Conservation (phyloP, 2,113 vertebrate genomes). For the Turdus rufiventris region DNA sequence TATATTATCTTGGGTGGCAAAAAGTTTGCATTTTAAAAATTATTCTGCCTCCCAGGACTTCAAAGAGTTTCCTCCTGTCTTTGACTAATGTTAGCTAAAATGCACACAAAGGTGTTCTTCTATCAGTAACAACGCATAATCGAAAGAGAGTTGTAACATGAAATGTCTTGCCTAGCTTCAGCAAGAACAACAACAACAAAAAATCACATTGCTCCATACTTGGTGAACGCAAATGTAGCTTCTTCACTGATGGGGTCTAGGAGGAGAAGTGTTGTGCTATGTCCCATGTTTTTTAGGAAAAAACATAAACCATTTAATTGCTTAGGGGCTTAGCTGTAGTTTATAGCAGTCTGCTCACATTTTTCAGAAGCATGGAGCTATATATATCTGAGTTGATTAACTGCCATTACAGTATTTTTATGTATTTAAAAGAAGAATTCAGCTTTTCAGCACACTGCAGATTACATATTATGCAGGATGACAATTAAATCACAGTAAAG, state of each 20-base stretch:
- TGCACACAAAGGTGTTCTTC: not conserved
- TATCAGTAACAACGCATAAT: conserved; percentile 22
- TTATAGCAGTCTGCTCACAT: not conserved
- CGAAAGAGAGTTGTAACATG: conserved; percentile 10
- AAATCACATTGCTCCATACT: not conserved
- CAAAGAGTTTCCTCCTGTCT: conserved; percentile 34
- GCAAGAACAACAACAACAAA: not conserved
- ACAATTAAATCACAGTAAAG: not conserved
- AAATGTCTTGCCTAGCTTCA: conserved; percentile 21
- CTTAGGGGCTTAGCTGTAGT: not conserved
- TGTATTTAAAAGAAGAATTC: not conserved
- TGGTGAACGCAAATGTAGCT: not conserved
- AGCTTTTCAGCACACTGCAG: not conserved
- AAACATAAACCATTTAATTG: not conserved
- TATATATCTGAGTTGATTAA: conserved; percentile 14
- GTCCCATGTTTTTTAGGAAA: not conserved
- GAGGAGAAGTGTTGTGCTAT: not conserved
- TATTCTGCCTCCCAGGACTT: conserved; percentile 13
- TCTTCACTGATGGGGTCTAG: not conserved
- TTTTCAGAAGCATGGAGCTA: not conserved
- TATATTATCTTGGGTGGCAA: conserved; percentile 14
- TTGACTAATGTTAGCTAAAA: conserved; percentile 38
- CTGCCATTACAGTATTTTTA: not conserved
- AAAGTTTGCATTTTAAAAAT: conserved; percentile 12
- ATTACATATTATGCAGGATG: not conserved